Evolutionary conservation across 2,888 invertebrate genomes (phyloP).

Genomic region (Agrilus mali): DNA sequence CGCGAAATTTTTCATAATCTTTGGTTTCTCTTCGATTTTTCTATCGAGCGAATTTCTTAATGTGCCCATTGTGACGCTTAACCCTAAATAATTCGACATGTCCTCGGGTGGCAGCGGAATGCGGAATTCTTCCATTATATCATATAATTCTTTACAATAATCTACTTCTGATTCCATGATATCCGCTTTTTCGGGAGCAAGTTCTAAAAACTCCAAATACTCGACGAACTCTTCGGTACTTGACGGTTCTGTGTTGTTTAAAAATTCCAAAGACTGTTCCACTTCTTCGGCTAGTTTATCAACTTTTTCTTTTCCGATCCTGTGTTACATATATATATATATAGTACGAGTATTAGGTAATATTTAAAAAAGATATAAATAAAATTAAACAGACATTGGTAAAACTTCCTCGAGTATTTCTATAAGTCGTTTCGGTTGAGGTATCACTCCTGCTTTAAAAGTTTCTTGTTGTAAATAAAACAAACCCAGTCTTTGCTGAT

Average conservation of each 20-base stretch:
- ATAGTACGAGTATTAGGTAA: conserved; percentile 7
- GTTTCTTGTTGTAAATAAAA: conserved; percentile 54
- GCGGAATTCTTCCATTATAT: conserved; percentile 68
- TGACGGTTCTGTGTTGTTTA: conserved; percentile 48
- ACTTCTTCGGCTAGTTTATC: conserved; percentile 43
- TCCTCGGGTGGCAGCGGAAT: conserved; percentile 65
- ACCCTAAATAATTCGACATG: conserved; percentile 47
- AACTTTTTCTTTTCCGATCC: conserved; percentile 51
- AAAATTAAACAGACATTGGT: conserved; percentile 43
- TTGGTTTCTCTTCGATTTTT: conserved; percentile 52
- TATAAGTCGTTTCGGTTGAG: conserved; percentile 58
- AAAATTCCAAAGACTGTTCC: conserved; percentile 48
- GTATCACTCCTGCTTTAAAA: conserved; percentile 59
- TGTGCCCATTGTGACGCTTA: conserved; percentile 47
- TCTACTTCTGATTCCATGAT: conserved; percentile 60
- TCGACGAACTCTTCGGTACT: conserved; percentile 61
- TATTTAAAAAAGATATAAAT: not conserved
- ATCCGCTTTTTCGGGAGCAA: conserved; percentile 51
- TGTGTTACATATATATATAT: too few species aligned
- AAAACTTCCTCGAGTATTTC: conserved; percentile 49
- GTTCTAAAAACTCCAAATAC: conserved; percentile 57
- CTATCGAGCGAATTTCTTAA: conserved; percentile 59
- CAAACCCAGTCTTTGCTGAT: conserved; percentile 59
- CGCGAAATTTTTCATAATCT: conserved; percentile 58
- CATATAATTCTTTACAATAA: conserved; percentile 71